phyloP scores from a whole-genome alignment of 2,113 vertebrate species.

The Seriola dumerili region DNA sequence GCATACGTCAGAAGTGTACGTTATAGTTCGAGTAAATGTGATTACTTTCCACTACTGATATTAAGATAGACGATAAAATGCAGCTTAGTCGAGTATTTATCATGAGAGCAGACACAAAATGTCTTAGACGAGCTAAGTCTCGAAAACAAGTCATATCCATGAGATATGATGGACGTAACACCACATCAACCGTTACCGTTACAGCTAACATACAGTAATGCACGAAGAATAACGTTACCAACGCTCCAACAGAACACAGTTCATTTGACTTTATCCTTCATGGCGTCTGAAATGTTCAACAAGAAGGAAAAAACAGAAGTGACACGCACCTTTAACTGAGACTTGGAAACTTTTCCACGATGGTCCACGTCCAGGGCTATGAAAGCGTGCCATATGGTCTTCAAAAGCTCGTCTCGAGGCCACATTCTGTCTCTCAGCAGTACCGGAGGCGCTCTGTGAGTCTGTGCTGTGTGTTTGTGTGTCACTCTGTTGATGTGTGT shows the following conservation, averaged over 20 bases:
- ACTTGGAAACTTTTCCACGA: slow-evolving; percentile 96
- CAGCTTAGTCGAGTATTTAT: no score
- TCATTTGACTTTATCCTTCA: background rate
- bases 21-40: no score
- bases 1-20: no score
- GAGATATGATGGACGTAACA: background rate
- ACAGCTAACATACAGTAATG: no score
- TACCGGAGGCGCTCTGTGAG: background rate
- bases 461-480: background rate
- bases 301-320: background rate
- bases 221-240: background rate
- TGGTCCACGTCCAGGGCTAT: slow-evolving; percentile 93
- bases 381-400: slow-evolving; percentile 96
- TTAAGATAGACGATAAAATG: no score
- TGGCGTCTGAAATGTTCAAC: background rate
- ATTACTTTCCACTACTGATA: no score
- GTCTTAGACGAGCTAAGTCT: no score
- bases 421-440: slow-evolving; percentile 74
- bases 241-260: no score
- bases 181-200: background rate
- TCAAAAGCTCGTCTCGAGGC: slow-evolving; percentile 91
- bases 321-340: slow-evolving; percentile 92
- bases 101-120: no score
- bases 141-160: no score
- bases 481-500: background rate